Conservation (phyloP, 2,888 invertebrate species). For the Agriotes lineatus region DNA sequence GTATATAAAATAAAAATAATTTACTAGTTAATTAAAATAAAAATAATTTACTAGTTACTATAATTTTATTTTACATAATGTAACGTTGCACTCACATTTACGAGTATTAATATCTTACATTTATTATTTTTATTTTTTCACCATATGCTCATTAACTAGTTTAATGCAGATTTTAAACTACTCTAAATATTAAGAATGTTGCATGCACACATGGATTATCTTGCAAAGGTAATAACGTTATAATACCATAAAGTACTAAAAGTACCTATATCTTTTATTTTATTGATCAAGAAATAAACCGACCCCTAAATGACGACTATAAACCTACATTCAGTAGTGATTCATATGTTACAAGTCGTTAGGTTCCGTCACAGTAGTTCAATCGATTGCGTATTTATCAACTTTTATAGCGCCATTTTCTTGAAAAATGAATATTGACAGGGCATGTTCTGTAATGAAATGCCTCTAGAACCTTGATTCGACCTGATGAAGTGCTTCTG, state of each 20-base stretch:
- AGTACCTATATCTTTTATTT: slow-evolving; percentile 38
- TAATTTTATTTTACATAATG: no score
- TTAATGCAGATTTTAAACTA: not conserved
- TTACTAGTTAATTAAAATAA: no score
- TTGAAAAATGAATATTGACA: slow-evolving; percentile 65
- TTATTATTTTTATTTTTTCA: no score
- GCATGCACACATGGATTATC: not conserved
- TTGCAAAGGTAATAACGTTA: slow-evolving; percentile 22
- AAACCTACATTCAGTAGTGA: slow-evolving; percentile 56
- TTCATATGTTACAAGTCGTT: slow-evolving; percentile 63
- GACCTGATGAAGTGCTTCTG: not conserved
- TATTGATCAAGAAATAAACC: slow-evolving; percentile 47
- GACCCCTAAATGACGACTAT: slow-evolving; percentile 55
- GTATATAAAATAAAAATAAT: no score
- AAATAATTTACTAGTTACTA: no score
- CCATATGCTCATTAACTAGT: no score
- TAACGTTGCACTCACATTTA: no score
- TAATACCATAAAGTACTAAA: slow-evolving; percentile 7
- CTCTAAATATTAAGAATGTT: not conserved
- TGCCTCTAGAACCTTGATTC: not conserved
- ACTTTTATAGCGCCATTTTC: slow-evolving; percentile 63
- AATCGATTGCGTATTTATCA: slow-evolving; percentile 62
- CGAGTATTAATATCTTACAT: no score
- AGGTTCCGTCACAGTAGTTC: slow-evolving; percentile 56
- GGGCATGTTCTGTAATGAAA: slow-evolving; percentile 44